Evolutionary conservation across 1,140 invertebrate genomes (phyloP).

Genomic region (Cecropterus lyciades): DNA sequence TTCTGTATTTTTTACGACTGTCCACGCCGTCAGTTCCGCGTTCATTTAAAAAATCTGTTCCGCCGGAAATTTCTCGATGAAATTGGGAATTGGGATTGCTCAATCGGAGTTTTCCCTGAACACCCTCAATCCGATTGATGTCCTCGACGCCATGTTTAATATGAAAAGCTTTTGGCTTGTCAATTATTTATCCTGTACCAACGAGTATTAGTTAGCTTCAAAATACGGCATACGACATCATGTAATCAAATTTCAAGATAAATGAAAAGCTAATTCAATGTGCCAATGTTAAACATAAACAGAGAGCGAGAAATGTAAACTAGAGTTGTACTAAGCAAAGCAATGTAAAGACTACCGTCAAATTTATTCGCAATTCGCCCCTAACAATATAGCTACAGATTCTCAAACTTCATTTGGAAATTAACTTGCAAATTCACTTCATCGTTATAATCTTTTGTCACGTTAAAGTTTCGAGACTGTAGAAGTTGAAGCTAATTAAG

Average conservation of each 20-base stretch:
- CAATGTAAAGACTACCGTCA: constrained; percentile 12
- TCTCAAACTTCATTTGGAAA: constrained; percentile 27
- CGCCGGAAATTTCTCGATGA: constrained; percentile 5
- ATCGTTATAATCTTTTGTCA: constrained; percentile 37
- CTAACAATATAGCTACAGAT: constrained; percentile 28
- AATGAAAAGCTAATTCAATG: no score
- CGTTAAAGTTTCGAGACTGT: constrained; percentile 22
- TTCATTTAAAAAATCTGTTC: constrained; percentile 27
- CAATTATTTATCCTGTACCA: background rate
- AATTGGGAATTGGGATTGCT: constrained; percentile 29
- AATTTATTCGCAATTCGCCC: constrained; percentile 30
- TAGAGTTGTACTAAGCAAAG: constrained; percentile 20
- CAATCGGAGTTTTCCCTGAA: constrained; percentile 21
- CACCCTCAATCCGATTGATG: constrained; percentile 11
- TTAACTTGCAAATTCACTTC: constrained; percentile 35
- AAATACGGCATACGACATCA: no score
- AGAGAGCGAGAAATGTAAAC: constrained; percentile 13
- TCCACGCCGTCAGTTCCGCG: constrained; percentile 10
- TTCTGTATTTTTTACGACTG: constrained; percentile 18
- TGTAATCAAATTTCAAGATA: no score
- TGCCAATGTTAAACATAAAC: constrained; percentile 16
- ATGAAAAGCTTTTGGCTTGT: background rate
- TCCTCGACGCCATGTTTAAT: constrained; percentile 11
- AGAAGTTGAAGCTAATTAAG: constrained; percentile 29
- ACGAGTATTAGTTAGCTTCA: background rate